Evolutionary conservation across 2,888 invertebrate species (phyloP).

Genomic region (Harmothoe impar): DNA sequence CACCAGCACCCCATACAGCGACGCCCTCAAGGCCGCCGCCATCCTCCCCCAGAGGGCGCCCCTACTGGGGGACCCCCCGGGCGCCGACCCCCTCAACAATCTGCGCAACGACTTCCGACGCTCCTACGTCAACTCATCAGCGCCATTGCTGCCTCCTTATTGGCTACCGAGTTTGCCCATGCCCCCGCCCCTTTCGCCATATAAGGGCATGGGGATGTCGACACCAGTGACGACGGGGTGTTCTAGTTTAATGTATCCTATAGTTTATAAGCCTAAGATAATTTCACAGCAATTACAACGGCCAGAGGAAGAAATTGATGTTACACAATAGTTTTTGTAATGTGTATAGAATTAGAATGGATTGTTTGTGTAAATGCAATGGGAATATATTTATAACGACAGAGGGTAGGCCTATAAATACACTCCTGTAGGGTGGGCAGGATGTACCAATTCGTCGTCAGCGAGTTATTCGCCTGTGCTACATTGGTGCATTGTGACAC

Average conservation of each 20-base stretch:
- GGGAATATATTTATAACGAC: too few species aligned
- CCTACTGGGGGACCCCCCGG: neutral
- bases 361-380: too few species aligned
- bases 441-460: too few species aligned
- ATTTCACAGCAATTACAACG: constrained; percentile 46
- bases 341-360: neutral
- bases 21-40: constrained; percentile 64
- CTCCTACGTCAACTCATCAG: constrained; percentile 36
- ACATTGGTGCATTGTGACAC: too few species aligned
- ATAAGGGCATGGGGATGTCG: constrained; percentile 23
- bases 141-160: constrained; percentile 49
- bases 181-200: constrained; percentile 33
- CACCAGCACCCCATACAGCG: constrained; percentile 63
- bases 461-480: too few species aligned
- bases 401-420: too few species aligned
- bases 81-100: constrained; percentile 24
- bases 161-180: constrained; percentile 29
- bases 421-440: too few species aligned
- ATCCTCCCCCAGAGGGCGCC: constrained; percentile 31
- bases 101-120: constrained; percentile 57
- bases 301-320: constrained; percentile 51
- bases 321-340: constrained; percentile 21
- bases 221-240: neutral
- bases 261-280: constrained; percentile 63
- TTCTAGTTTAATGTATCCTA: constrained; percentile 40